Conservation (phyloP, 1,140 invertebrate genomes). For the Atta texana region DNA sequence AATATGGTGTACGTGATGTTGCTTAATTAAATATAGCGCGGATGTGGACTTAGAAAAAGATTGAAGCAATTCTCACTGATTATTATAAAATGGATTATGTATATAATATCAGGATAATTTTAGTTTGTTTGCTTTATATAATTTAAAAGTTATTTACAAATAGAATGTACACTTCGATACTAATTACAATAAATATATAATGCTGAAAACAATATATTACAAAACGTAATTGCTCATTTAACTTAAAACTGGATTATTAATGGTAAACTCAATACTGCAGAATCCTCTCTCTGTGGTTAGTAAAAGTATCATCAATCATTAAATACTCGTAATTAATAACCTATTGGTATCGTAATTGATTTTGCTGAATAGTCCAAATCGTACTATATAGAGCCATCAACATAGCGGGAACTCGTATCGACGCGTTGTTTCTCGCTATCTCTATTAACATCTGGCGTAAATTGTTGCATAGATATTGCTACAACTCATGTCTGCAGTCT, state of each 20-base stretch:
- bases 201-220: conserved; percentile 8
- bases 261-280: neutral
- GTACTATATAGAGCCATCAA: neutral
- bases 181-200: conserved; percentile 30
- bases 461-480: conserved; percentile 34
- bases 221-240: conserved; percentile 8
- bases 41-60: neutral
- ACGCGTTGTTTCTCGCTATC: neutral
- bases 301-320: conserved; percentile 33
- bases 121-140: neutral
- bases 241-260: conserved; percentile 40
- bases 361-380: neutral
- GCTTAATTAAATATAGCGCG: neutral
- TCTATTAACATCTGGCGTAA: conserved; percentile 24
- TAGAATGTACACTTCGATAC: neutral
- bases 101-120: neutral
- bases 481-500: conserved; percentile 19
- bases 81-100: neutral
- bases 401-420: neutral
- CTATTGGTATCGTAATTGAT: conserved; percentile 34
- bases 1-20: neutral
- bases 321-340: conserved; percentile 35
- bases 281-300: neutral
- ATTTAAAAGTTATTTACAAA: conserved; percentile 10
- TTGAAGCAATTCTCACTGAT: neutral